Base-by-base conservation (phyloP, 2,113 vertebrate species). In the Agapornis roseicollis region DNA sequence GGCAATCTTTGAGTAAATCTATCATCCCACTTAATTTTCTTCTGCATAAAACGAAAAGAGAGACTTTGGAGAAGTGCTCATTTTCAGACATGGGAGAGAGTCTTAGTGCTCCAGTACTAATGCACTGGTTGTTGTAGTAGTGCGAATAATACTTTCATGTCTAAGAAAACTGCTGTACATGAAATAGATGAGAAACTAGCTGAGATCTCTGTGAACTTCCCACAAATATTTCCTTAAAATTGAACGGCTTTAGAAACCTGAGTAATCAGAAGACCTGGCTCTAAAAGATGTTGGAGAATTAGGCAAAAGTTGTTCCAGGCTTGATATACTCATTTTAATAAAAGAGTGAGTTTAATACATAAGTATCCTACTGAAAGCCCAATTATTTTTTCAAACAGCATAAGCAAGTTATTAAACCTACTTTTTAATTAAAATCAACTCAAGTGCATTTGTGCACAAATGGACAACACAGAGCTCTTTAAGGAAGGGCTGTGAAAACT, bases 361-460 rank as follows among this genome's bases (percentile, higher is more conserved):
- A 0, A 91, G 79, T 88, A 76, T 88, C 22, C 31, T 65, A 41
- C 5, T 24, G 50, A 64, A 96, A 90, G 88, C 17, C 13, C 49
- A 70, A 71, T 74, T 85, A 82, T 85, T 96, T 61, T 61, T 61
- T 61, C 16, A 24, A 91, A 56, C 52, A 79, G 44, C 39, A 88
- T 68, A 95, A 94, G 65, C 3, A 8, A 52, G 44, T 83, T 89
- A 61, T 74, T 96, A 91, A 89, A 89, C 41, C 10, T 85, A 4
- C 2, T 79, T 96, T 94, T 95, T 91, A 97, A 93, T 97, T 97
- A 91, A 96, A 96, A 96, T 56, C n/a, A 92, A 66, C 69, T 91
- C 63, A 92, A 91, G n/a, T 82, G 66, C 41, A 71, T 92, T 95
- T 96, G 15, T 69, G 66, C 60, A 95, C 69, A 90, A 91, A 94